Base-by-base conservation (phyloP, 2,113 vertebrate genomes). In the Pogonocichla stellata region DNA sequence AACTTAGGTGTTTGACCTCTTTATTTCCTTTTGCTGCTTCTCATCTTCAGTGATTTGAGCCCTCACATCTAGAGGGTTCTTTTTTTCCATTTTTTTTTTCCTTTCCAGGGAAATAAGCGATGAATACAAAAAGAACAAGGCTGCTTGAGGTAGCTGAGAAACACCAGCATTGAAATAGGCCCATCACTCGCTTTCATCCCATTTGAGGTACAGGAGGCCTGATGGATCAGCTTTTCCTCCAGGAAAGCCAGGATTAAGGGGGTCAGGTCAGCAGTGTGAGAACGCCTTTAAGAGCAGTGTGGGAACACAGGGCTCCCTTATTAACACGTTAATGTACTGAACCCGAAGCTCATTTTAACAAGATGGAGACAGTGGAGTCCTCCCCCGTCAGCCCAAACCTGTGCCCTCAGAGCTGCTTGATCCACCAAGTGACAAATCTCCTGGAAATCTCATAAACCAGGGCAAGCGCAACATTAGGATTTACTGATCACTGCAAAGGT, bases 171-270 rank as follows among this genome's bases (percentile, higher is more conserved):
- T 67, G 80, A 88, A 91, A 72, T 15, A 47, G 58, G 33, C 15
- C 50, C 34, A 78, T n/a, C 4, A 1, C 81, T 73, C 64, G 87
- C n/a, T 93, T 88, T 88, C 74, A 96, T 86, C 57, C 58, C 38
- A 57, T 40, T 86, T 93, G 86, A 96, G 83, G 95, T 88, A 72
- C 6, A 47, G 38, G 43, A 89, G 88, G 14, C 77, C 85, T 86
- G 66, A 80, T 73, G 80, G 86, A 93, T 94, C 95, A 90, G 57
- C 84, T 84, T 83, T 84, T 94, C 60, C 74, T 94, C 70, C 77
- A 96, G 94, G 88, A 95, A 95, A 96, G 94, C 89, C 84, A 90
- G 93, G 93, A 96, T 96, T 97, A 96, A 89, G 88, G 73, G 82
- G 93, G 80, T 96, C 90, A 90, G 90, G 96, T 95, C 80, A 95